Evolutionary conservation across 2,797 vertebrate species (phyloP), one percentile per base, ranked within the genome.

Genomic region (Leuciscus waleckii): DNA sequence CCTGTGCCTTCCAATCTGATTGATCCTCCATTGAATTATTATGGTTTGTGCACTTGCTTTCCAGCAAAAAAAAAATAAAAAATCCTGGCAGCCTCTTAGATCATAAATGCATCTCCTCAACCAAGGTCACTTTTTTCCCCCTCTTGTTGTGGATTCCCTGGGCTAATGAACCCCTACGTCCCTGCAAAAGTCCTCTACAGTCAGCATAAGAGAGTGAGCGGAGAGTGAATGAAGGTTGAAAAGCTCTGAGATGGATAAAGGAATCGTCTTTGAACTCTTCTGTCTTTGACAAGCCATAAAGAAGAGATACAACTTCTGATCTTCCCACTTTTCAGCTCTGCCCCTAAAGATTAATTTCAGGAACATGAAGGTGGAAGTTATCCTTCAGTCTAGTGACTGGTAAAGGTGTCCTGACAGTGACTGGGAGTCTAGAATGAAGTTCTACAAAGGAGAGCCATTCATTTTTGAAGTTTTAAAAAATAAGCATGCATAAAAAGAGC

Each of bases 11-110:
- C 92, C 93, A 95, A 88, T 94, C 94, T 93, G 92, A 96, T 95
- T 97, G 93, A 96, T 96, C 93, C 90, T 94, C 93, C 94, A 95
- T 94, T 95, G 95, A 93, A 96, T 95, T 94, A 95, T 94, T 95
- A 91, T 94, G 94, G 93, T 93, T 35, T 39, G n/a, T 75, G 26
- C 49, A 74, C 58, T 68, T 71, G 41, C 67, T 75, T 79, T 71
- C 63, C 58, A 70, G 79, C 69, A 80, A 86, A 67, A 46, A 46
- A 46, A 87, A 86, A 63, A 83, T 41, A 81, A 84, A 73, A 87
- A 85, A 89, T 84, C 87, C 80, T 93, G 91, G 92, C 92, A 92
- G 92, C 92, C 91, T 92, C 91, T 95, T 94, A 95, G 94, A 95
- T 95, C 95, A 94, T 94, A 94, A 95, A 93, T 93, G 93, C 90